Percentiles rank a stretch among this genome's conserved stretches.
These are phyloP conservation scores for Diorhabda sublineata DNA, from an alignment of 1,140 invertebrate species.

Conservation along the genomic window DNA sequence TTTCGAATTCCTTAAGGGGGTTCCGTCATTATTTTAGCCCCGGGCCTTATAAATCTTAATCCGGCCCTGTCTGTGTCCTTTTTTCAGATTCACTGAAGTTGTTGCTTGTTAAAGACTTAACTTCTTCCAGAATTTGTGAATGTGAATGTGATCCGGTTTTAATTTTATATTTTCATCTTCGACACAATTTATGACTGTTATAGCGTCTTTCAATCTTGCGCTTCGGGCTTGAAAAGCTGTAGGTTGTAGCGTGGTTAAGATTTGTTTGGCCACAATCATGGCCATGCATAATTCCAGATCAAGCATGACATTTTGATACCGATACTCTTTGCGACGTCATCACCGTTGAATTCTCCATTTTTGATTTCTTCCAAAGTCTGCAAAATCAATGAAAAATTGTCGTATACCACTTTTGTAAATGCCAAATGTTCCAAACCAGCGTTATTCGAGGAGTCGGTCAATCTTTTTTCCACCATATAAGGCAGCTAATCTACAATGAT, in stretches of 20 bases:
- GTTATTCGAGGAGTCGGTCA: no score
- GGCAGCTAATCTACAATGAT: background rate
- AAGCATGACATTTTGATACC: background rate
- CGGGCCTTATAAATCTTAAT: no score
- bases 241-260: background rate
- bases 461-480: no score
- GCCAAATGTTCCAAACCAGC: background rate
- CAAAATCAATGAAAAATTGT: background rate
- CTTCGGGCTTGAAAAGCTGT: background rate
- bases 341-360: background rate
- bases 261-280: background rate
- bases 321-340: background rate
- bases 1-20: no score
- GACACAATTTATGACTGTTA: background rate
- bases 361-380: background rate
- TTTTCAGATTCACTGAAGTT: no score
- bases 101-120: no score
- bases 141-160: background rate
- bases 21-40: no score
- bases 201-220: background rate
- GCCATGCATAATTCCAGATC: conserved; percentile 2
- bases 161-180: background rate
- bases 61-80: no score
- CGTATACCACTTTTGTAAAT: no score
- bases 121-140: background rate